Evolutionary conservation across 1,140 invertebrate species (phyloP), one percentile per base, ranked within the genome.

Genomic region (Hyposmocoma kahamanoa): DNA sequence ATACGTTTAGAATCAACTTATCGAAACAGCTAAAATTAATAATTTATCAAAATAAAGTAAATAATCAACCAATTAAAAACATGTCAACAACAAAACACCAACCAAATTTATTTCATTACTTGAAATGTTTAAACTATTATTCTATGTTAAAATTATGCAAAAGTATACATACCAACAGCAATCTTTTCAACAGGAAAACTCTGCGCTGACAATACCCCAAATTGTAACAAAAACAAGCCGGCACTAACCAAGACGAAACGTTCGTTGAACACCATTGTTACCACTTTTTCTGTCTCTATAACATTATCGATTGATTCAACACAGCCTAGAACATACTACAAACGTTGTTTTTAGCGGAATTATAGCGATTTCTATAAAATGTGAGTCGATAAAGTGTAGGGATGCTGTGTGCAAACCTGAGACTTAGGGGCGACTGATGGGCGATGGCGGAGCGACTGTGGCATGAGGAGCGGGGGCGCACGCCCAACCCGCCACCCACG

Each of bases 331-430:
- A 26, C 24, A 26, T 26, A 11, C 24, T 26, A 26, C 11, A 5
- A 26, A 11, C 24, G 5, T 26, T 26, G 11, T 26, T 6, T 6
- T 26, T 26, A 26, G 24, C 11, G 11, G 11, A 11, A 43, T 36
- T 47, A 47, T 30, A 39, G 44, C 39, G 18, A 26, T 63, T 51
- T 58, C 46, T 56, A 53, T 52, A 47, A 57, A 65, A 64, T 57
- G 41, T 58, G 48, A 47, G 30, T 56, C 36, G 59, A 54, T 62
- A 62, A 62, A 58, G 24, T n/a, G 54, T 62, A 50, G 61, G 68
- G 68, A 79, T 82, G 73, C 70, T 79, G 75, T 67, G 76, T 63
- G 57, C 76, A 71, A 82, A 80, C 68, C 78, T 82, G 68, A 72
- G 78, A 82, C 78, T 78, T 76, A 69, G 65, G 68, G 72, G 67